Evolutionary conservation across 1,140 invertebrate genomes (phyloP), one percentile per base, ranked within the genome.

Genomic region (Pseudomyrmex gracilis): DNA sequence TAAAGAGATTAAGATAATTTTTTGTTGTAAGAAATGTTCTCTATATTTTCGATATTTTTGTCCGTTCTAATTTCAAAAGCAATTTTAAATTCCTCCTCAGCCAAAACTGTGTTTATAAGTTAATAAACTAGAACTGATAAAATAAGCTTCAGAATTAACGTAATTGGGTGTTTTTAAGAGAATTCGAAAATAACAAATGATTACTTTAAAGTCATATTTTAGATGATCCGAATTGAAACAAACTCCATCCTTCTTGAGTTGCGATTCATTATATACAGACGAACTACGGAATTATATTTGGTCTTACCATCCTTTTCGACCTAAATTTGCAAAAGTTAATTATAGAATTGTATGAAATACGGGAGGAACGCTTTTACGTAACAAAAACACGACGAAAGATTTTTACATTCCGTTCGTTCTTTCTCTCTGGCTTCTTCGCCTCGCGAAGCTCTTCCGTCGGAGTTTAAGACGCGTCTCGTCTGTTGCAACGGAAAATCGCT

Each of bases 381-480:
- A 34, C 34, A 34, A 1, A 20, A 15, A 49, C 0, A 49, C 45
- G 49, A 24, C 63, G 13, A 15, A 64, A 74, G 10, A 64, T 34
- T 64, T 34, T 34, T 63, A 64, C 24, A 34, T 64, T 77, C 57
- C 49, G 58, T 73, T 13, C 49, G 66, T 82, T 67, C 55, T 83
- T 47, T 22, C 70, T 71, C 34, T 2, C 61, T 53, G 67, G 49
- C 43, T 53, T 15, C 45, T 20, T 45, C 76, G 15, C 43, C 61
- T 67, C 70, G 24, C 63, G 22, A 34, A 34, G 34, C 34, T 8
- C 24, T 71, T 80, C 43, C 20, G 15, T 7, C 45, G 20, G 63
- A 53, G 47, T 66, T 51, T 12, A 51, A 64, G 60, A 76, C 12
- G 12, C 10, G 17, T 43, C 47, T 20, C n/a, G n/a, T 76, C 34